Evolutionary conservation across 2,888 invertebrate species (phyloP).

Genomic region (Flabesymbios commensalis): DNA sequence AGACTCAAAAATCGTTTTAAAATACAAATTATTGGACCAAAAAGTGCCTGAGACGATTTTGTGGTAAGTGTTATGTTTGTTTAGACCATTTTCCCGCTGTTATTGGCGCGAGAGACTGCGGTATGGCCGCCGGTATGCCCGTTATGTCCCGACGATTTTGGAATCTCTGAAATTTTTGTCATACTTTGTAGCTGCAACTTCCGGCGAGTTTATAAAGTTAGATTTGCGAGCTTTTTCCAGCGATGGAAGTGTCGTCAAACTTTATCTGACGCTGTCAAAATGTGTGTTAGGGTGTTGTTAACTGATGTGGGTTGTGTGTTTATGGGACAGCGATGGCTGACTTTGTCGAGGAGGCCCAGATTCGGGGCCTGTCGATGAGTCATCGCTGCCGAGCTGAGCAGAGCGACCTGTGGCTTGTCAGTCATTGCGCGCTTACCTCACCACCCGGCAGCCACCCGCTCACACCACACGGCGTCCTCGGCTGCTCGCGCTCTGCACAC

Average conservation of each 20-base stretch:
- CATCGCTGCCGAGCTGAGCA: too few relatives aligned
- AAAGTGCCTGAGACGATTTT: slow-evolving; percentile 70
- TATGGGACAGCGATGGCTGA: too few relatives aligned
- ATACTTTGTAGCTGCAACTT: slow-evolving; percentile 56
- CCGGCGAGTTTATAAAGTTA: slow-evolving; percentile 40
- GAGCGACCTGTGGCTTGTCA: too few relatives aligned
- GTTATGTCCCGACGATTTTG: slow-evolving; percentile 53
- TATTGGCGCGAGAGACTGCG: slow-evolving; percentile 33
- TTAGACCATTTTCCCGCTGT: slow-evolving; percentile 20
- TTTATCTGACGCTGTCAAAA: too few relatives aligned
- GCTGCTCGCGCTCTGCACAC: too few relatives aligned
- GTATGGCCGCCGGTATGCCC: slow-evolving; percentile 43
- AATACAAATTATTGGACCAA: slow-evolving; percentile 62
- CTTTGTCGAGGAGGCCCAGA: too few relatives aligned
- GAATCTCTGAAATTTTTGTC: slow-evolving; percentile 62
- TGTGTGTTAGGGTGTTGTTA: too few relatives aligned
- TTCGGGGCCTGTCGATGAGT: too few relatives aligned
- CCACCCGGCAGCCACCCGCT: too few relatives aligned
- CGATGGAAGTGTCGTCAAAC: neutral
- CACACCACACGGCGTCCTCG: too few relatives aligned
- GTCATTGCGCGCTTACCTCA: too few relatives aligned
- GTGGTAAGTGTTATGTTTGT: slow-evolving; percentile 64
- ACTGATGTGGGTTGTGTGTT: too few relatives aligned
- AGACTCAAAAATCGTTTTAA: slow-evolving; percentile 61
- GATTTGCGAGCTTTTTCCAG: neutral